Conservation (phyloP, 2,888 invertebrate genomes). For the Ectemnius continuus region DNA sequence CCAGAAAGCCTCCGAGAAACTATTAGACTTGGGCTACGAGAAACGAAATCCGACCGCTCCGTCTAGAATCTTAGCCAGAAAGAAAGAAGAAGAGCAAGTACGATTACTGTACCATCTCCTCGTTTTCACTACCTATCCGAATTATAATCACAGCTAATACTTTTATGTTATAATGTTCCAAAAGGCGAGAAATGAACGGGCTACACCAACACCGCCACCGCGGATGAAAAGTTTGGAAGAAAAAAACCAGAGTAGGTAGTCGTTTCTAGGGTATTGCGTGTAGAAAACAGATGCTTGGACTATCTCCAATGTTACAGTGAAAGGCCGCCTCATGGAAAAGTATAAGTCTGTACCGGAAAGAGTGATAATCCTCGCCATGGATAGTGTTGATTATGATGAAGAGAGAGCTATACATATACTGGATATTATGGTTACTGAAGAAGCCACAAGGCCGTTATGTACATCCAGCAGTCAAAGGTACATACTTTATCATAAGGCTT, state of each 20-base stretch:
- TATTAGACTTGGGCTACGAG: constrained; percentile 89
- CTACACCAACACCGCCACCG: constrained; percentile 79
- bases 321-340: constrained; percentile 84
- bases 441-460: constrained; percentile 77
- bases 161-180: constrained; percentile 1
- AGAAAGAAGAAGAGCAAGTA: constrained; percentile 75
- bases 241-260: constrained; percentile 83
- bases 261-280: too few species aligned
- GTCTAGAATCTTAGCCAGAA: constrained; percentile 79
- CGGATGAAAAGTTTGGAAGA: constrained; percentile 85
- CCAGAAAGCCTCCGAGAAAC: constrained; percentile 90
- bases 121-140: background rate
- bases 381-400: constrained; percentile 92
- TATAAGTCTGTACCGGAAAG: constrained; percentile 89
- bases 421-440: constrained; percentile 85
- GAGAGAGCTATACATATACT: constrained; percentile 89
- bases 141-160: constrained; percentile 13
- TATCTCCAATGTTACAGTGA: constrained; percentile 80
- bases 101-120: constrained; percentile 6
- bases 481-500: constrained; percentile 13
- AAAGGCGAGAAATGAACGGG: constrained; percentile 52
- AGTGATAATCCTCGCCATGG: constrained; percentile 90
- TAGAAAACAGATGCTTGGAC: background rate
- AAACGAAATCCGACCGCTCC: constrained; percentile 84
- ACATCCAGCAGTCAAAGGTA: constrained; percentile 75